Evolutionary conservation across 2,888 invertebrate genomes (phyloP), one percentile per base, ranked within the genome.

Genomic region (Tetanocera ferruginea): DNA sequence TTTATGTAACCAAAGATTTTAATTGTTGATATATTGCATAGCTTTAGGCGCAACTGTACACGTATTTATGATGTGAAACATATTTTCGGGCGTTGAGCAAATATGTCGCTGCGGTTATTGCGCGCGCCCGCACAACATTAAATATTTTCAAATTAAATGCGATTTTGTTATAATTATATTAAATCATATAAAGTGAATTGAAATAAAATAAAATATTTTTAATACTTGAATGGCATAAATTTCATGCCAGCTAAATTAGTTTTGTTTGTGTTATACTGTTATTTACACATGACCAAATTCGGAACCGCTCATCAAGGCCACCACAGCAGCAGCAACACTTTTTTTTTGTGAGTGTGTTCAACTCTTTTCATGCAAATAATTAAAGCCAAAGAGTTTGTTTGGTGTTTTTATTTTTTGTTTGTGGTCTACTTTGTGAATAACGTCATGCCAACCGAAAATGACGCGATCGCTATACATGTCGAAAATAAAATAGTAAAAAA

Each of bases 1-100:
- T 43, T 60, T 60, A 28, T 60, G 28, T 23, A 9, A 67, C 37
- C 67, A 37, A 67, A 67, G 67, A 67, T 67, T 67, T 67, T 67
- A 67, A 67, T 67, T 67, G 43, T 17, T 67, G 67, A 37, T 67
- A 34, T 37, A 67, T 67, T 34, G 37, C 66, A 28, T 23, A 60
- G 60, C 25, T 60, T 19, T 28, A 60, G 28, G 60, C 67, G n/a
- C 37, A 37, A 37, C 67, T 23, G 34, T n/a, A 23, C 23, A 14
- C 43, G 28, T 31, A 34, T 34, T 23, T 67, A 23, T 67, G 23
- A 37, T 37, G 43, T 23, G 67, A 34, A 37, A 67, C 43, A 67
- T 37, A 67, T 43, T 67, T 67, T 34, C 43, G 3, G 67, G 67
- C 67, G 67, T 8, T n/a, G 31, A n/a, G 43, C 17, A 31, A 23